A percentile compares a stretch with the other conserved stretches of the same genome.
phyloP scores from a whole-genome alignment of 2,797 vertebrate species.

The Aldrovandia affinis region DNA sequence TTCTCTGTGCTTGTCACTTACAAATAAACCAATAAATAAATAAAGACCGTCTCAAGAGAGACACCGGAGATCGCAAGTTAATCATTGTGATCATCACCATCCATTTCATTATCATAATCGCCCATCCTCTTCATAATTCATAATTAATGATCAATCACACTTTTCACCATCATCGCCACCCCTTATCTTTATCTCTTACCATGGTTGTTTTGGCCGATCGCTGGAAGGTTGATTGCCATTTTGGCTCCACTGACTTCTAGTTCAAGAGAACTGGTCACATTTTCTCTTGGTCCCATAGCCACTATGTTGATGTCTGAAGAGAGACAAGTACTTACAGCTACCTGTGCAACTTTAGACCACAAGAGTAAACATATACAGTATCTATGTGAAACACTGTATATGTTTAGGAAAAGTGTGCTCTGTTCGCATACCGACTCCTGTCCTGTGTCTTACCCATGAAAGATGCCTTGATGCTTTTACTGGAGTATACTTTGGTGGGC shows the following conservation, averaged over 20 bases:
- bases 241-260: conserved; percentile 46
- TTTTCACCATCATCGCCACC: not conserved
- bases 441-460: conserved; percentile 53
- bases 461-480: conserved; percentile 36
- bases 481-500: conserved; percentile 28
- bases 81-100: not conserved
- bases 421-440: not conserved
- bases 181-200: conserved; percentile 39
- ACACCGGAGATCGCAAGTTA: too few species aligned
- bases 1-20: too few species aligned
- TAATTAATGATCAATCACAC: not conserved
- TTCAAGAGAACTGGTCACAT: not conserved
- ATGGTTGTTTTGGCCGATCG: conserved; percentile 52
- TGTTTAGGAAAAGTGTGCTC: not conserved
- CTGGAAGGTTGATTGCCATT: conserved; percentile 56
- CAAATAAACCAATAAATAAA: too few species aligned
- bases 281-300: conserved; percentile 26
- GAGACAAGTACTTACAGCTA: not conserved
- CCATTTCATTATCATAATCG: not conserved
- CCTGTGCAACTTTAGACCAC: not conserved
- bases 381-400: too few species aligned
- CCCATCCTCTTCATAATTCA: not conserved
- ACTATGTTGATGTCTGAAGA: conserved; percentile 47
- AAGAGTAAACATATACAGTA: not conserved
- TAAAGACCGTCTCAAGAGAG: too few species aligned